Evolutionary conservation across 1,140 invertebrate species (phyloP), one percentile per base, ranked within the genome.

Genomic region (Drosophila arizonae): DNA sequence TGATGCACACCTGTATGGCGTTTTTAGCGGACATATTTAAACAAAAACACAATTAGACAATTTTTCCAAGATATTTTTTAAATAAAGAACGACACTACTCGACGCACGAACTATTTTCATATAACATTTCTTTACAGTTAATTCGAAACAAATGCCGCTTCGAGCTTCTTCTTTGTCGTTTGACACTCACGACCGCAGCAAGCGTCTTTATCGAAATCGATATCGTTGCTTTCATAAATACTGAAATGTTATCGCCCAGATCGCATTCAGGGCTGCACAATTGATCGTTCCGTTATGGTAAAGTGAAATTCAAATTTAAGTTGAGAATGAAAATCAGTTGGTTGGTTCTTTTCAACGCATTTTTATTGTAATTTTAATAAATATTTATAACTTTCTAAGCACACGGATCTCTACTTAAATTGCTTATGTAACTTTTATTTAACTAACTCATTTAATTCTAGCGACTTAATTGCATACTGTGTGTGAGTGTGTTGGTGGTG

Each of bases 1-100:
- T 95, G 46, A 96, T 94, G 36, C 95, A 95, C 17, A 96, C 96
- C 92, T 95, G 89, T 17, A 90, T 84, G 3, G 87, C 81, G 26
- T 78, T 90, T 54, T 84, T 89, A 4, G 81, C 67, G 3, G 89
- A 71, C 89, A 90, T 90, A 10, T 54, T 77, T 66, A 6, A 61
- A 11, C 33, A 50, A 71, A n/a, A 63, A 33, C 24, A 43, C 26
- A 64, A 17, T 41, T 52, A 45, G 9, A 45, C 39, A 58, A 57
- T 30, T 13, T 28, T 45, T 28, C 13, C 17, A 6, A 15, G 13
- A 30, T 30, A 6, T 39, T 39, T 39, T 13, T 39, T 13, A 56
- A 45, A 28, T 56, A 21, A 13, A 56, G 39, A 28, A 43, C 6
- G 45, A 71, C 62, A 66, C 36, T 60, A 50, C 36, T 39, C 45